These are phyloP conservation scores for Amphipoea oculea DNA, from an alignment of 2,888 invertebrate species.

Conservation along the genomic window DNA sequence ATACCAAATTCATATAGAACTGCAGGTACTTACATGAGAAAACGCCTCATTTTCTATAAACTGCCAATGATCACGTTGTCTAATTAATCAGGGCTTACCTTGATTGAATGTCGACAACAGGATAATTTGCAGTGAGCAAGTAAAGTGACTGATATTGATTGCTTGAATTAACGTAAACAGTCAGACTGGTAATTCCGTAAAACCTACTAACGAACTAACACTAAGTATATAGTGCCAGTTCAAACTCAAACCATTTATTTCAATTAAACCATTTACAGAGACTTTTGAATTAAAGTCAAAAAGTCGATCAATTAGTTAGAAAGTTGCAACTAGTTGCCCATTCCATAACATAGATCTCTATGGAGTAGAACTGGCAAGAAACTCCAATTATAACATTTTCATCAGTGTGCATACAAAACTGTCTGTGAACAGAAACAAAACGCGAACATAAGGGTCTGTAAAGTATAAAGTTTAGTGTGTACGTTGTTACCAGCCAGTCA, in stretches of 20 bases:
- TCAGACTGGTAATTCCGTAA: neutral
- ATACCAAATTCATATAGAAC: neutral
- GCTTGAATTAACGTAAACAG: conserved; percentile 6
- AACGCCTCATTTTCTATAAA: neutral
- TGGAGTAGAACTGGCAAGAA: too few relatives aligned
- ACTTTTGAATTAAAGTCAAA: too few relatives aligned
- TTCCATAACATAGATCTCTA: too few relatives aligned
- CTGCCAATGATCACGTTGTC: conserved; percentile 1
- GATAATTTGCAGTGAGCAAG: conserved; percentile 27
- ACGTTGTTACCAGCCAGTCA: neutral
- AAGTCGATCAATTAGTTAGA: too few relatives aligned
- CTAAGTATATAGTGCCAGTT: too few relatives aligned
- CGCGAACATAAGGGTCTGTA: neutral
- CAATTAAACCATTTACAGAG: too few relatives aligned
- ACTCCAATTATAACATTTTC: too few relatives aligned
- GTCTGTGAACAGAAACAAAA: neutral
- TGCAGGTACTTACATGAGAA: neutral
- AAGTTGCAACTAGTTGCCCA: too few relatives aligned
- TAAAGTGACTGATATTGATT: conserved; percentile 28
- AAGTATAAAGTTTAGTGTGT: too few relatives aligned
- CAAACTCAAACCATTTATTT: too few relatives aligned
- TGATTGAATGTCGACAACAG: conserved; percentile 24
- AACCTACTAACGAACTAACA: neutral
- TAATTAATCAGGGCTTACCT: conserved; percentile 16
- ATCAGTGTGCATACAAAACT: neutral